phyloP scores from a whole-genome alignment of 1,140 invertebrate species.

The Tetragnatha versicolor region DNA sequence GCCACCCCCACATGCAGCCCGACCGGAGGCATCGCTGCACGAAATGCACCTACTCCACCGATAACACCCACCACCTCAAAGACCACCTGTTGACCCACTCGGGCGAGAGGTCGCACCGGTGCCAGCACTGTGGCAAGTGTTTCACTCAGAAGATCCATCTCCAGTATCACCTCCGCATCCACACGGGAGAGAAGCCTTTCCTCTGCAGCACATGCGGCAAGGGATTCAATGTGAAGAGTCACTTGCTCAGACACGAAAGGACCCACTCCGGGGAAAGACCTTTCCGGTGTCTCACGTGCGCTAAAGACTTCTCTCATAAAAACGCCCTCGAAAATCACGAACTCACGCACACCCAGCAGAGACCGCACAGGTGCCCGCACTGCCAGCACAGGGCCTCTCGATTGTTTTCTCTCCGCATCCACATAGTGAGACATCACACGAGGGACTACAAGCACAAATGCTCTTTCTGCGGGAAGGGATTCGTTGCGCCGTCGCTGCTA shows the following conservation, averaged over 20 bases:
- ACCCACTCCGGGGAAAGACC: slow-evolving; percentile 23
- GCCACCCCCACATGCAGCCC: background rate
- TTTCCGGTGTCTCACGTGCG: background rate
- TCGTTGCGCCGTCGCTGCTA: background rate
- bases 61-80: background rate
- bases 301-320: background rate
- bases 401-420: slow-evolving; percentile 85
- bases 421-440: slow-evolving; percentile 86
- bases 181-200: slow-evolving; percentile 64
- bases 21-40: background rate
- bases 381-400: slow-evolving; percentile 90
- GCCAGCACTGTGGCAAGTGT: slow-evolving; percentile 68
- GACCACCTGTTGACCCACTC: slow-evolving; percentile 62
- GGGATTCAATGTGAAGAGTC: slow-evolving; percentile 33
- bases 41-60: background rate
- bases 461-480: background rate
- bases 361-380: slow-evolving; percentile 87
- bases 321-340: slow-evolving; percentile 70
- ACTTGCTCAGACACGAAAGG: slow-evolving; percentile 18
- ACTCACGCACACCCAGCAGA: slow-evolving; percentile 84
- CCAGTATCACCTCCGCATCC: slow-evolving; percentile 58
- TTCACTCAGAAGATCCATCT: slow-evolving; percentile 62
- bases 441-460: slow-evolving; percentile 71
- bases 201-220: slow-evolving; percentile 63
- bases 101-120: slow-evolving; percentile 68